Evolutionary conservation across 2,113 vertebrate species (phyloP), one percentile per base, ranked within the genome.

Genomic region (Myiozetetes cayanensis): DNA sequence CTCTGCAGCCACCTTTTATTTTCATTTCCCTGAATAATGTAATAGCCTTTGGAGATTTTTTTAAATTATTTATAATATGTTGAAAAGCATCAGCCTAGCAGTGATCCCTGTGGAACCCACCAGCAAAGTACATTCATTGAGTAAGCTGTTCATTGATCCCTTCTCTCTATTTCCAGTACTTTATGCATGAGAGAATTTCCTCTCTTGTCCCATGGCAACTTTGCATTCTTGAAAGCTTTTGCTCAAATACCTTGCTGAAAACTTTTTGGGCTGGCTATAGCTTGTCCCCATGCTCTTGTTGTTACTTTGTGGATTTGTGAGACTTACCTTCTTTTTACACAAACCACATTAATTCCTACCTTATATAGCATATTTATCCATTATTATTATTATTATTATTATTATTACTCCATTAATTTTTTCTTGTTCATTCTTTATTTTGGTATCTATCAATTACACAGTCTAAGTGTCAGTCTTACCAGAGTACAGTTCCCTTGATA

Each of bases 201-300:
- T 72, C 39, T 72, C 70, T 75, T 89, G 65, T 91, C 53, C 71
- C n/a, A 43, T 35, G n/a, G 59, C 71, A 93, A 14, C 75, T 90
- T 86, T 50, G 30, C 20, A 67, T 83, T 83, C 88, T 74, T 80
- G 52, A 93, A 90, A 71, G 43, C 41, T 92, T 90, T 83, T 94
- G 3, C 46, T 80, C 41, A 70, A 67, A 65, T 58, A 80, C 8
- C 49, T 87, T 61, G 41, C 79, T 87, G 67, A 90, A 76, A 87
- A 12, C 37, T 19, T 85, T 72, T 47, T 65, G 70, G 5, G 2
- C 52, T 93, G 5, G 2, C 52, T 93, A 5, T 59, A 44, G 19
- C 15, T 79, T 82, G n/a, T 56, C 39, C 39, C 47, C 9, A n/a
- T 6, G 22, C 19, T 87, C 59, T 66, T 73, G 37, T 84, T 84